Base-by-base conservation (phyloP, 2,888 invertebrate genomes). In the Calameuta filiformis region DNA sequence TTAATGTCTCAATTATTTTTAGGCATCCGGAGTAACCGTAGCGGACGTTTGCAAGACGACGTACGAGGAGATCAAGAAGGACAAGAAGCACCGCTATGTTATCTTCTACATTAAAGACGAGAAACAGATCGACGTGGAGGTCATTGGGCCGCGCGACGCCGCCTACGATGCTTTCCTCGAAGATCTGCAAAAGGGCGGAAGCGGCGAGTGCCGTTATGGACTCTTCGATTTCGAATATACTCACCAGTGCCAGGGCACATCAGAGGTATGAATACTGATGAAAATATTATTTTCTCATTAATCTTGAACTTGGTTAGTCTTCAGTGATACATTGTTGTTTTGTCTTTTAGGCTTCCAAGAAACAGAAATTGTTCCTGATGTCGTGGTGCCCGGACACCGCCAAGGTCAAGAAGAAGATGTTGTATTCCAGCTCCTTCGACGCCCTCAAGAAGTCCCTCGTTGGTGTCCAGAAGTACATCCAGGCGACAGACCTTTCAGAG, bases 321-420 rank as follows among this genome's bases (percentile, higher is more conserved):
- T 56, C 23, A 23, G 9, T 23, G 56, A 9, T 15, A 1, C 23
- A 56, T 23, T 56, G 2, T 23, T 56, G 15, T 23, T 23, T 23
- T 56, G 23, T 56, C 6, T 23, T 85, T 6, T 84, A 93, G 91
- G 97, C 97, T 90, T 97, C 97, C 92, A 98, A 98, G 95, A 98
- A 98, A 95, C 98, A 98, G 93, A 98, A 98, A 93, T 94, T 98
- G 88, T 97, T 99, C 95, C 95, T 98, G 92, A 98, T 99, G 97
- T 97, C 97, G 92, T 98, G 98, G 98, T 98, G 98, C 94, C 99
- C 99, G 73, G 99, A 99, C 93, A 97, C 97, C 92, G 98, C 99
- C 89, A 98, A 97, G 94, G 95, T 96, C 86, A 95, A 95, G 93
- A 95, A 95, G 94, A 95, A 95, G 93, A 95, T 95, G 95, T 93